These are phyloP conservation scores for Latheticus oryzae DNA, from an alignment of 2,888 invertebrate genomes.

Conservation along the genomic window DNA sequence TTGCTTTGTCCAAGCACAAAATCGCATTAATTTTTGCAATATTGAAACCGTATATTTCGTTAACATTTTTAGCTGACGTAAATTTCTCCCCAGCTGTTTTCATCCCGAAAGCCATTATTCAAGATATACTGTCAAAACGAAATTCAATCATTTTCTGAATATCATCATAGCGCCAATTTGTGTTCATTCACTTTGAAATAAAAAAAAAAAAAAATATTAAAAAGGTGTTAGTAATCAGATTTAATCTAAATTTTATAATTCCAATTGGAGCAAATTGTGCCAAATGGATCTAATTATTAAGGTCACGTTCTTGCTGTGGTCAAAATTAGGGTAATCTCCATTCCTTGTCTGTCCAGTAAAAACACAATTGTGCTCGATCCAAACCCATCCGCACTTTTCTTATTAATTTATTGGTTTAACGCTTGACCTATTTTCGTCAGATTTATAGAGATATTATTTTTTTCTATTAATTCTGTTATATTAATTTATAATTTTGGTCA, in stretches of 20 bases:
- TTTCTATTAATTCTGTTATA: not conserved
- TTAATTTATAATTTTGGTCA: conserved; percentile 17
- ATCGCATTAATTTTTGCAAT: conserved; percentile 12
- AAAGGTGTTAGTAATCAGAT: conserved; percentile 2
- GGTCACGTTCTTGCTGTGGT: conserved; percentile 28
- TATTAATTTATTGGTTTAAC: conserved; percentile 15
- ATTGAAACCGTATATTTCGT: conserved; percentile 9
- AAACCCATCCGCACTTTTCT: not conserved
- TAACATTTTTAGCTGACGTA: conserved; percentile 7
- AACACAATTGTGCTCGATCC: conserved; percentile 1
- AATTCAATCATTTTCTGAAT: conserved; percentile 27
- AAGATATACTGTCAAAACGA: conserved; percentile 14
- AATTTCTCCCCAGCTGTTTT: conserved; percentile 15
- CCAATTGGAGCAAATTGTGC: conserved; percentile 12
- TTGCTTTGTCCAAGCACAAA: not conserved
- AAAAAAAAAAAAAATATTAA: conserved; percentile 1
- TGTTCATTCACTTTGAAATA: not conserved
- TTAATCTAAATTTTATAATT: conserved; percentile 30
- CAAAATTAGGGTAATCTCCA: conserved; percentile 23
- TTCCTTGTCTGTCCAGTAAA: conserved; percentile 4
- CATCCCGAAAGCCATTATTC: conserved; percentile 18
- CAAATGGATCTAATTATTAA: conserved; percentile 18
- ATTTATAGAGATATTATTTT: not conserved
- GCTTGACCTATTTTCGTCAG: conserved; percentile 1
- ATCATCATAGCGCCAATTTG: conserved; percentile 8